Percentiles rank a stretch among this genome's conserved stretches.
These are phyloP conservation scores for Syndactyla subalaris DNA, from an alignment of 2,797 vertebrate species.

Conservation along the genomic window DNA sequence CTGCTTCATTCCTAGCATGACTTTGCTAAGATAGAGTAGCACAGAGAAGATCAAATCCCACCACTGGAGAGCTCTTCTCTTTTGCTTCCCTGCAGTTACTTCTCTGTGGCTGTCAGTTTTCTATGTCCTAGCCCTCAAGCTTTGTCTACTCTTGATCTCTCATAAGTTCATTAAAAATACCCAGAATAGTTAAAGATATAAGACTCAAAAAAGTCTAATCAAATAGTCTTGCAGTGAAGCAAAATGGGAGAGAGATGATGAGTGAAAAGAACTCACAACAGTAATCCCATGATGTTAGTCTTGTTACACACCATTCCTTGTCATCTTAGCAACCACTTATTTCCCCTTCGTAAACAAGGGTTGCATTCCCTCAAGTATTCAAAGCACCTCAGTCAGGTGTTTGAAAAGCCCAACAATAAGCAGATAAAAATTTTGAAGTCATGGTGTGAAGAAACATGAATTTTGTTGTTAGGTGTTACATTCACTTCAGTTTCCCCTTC, in stretches of 20 bases:
- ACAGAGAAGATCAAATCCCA: not conserved
- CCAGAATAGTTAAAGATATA: not conserved
- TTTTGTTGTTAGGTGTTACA: conserved; percentile 30
- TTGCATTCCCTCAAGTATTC: not conserved
- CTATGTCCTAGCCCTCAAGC: not conserved
- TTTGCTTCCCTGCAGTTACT: not conserved
- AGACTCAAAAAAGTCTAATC: not conserved
- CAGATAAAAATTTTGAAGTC: not conserved
- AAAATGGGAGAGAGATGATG: not conserved
- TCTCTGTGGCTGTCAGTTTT: not conserved
- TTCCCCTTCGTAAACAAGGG: not conserved
- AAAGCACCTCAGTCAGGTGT: conserved; percentile 20
- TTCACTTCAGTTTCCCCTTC: conserved; percentile 59
- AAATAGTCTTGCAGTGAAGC: not conserved
- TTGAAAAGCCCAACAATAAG: conserved; percentile 11
- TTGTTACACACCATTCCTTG: conserved; percentile 56
- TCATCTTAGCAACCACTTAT: conserved; percentile 12
- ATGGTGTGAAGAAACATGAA: not conserved
- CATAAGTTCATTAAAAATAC: not conserved
- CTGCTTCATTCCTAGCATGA: not conserved
- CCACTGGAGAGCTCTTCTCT: not conserved
- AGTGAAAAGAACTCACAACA: conserved; percentile 20
- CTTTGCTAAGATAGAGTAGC: not conserved
- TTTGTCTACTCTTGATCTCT: not conserved
- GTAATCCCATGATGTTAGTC: conserved; percentile 37